A percentile compares a stretch with the other conserved stretches of the same genome.
These are phyloP conservation scores for Orchestia grillus DNA, from an alignment of 1,140 invertebrate genomes.

Conservation along the genomic window DNA sequence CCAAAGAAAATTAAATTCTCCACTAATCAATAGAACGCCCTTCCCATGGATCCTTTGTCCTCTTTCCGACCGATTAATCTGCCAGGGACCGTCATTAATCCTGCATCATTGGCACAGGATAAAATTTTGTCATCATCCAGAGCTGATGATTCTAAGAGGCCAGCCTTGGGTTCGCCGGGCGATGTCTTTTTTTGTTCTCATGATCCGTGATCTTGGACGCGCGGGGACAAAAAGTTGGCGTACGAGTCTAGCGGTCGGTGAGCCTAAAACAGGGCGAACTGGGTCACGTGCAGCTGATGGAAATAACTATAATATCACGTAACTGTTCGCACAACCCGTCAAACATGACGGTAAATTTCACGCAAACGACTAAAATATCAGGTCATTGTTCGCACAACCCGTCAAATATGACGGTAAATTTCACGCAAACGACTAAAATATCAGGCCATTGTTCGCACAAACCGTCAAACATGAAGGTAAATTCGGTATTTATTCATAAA, in stretches of 20 bases:
- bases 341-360: too few species aligned
- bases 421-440: too few species aligned
- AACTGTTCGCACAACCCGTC: neutral
- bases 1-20: slow-evolving; percentile 12
- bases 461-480: too few species aligned
- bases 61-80: slow-evolving; percentile 39
- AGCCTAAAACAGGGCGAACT: neutral
- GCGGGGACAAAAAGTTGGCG: neutral
- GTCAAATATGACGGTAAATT: too few species aligned
- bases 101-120: slow-evolving; percentile 4
- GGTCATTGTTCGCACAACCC: too few species aligned
- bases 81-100: slow-evolving; percentile 16
- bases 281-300: neutral
- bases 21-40: slow-evolving; percentile 32
- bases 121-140: slow-evolving; percentile 32
- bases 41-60: slow-evolving; percentile 27
- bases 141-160: neutral
- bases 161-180: neutral
- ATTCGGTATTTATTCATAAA: too few species aligned
- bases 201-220: neutral
- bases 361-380: too few species aligned
- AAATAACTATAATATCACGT: neutral
- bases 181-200: neutral
- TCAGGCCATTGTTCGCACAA: too few species aligned
- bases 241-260: neutral